phyloP scores from a whole-genome alignment of 1,140 invertebrate genomes.

The Lucilia sericata region DNA sequence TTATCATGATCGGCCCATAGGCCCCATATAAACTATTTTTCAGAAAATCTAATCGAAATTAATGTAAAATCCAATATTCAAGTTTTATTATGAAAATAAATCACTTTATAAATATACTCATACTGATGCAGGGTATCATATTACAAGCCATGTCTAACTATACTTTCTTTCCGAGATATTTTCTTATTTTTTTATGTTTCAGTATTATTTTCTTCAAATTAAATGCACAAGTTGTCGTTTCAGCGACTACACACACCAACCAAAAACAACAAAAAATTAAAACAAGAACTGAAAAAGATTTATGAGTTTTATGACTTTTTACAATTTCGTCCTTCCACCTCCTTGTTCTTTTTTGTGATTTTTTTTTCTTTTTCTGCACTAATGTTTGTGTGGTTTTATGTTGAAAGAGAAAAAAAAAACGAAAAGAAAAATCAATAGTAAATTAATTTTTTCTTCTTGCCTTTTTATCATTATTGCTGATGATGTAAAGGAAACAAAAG shows the following conservation, averaged over 20 bases:
- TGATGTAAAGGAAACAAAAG: background rate
- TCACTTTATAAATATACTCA: too few species aligned
- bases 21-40: too few species aligned
- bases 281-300: background rate
- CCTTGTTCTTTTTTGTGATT: background rate
- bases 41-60: too few species aligned
- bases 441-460: background rate
- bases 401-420: background rate
- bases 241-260: background rate
- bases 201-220: background rate
- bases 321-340: background rate
- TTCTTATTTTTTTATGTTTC: background rate
- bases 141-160: too few species aligned
- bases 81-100: too few species aligned
- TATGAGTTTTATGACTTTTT: conserved; percentile 6
- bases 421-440: background rate
- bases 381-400: background rate
- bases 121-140: too few species aligned
- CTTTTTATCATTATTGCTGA: too few species aligned
- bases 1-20: too few species aligned
- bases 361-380: background rate
- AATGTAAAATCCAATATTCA: too few species aligned
- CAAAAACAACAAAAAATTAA: background rate
- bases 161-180: too few species aligned
- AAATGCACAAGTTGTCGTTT: conserved; percentile 8